Conservation (phyloP, 64 coral and sea anemone genomes). For the Dendronephthya gigantea region DNA sequence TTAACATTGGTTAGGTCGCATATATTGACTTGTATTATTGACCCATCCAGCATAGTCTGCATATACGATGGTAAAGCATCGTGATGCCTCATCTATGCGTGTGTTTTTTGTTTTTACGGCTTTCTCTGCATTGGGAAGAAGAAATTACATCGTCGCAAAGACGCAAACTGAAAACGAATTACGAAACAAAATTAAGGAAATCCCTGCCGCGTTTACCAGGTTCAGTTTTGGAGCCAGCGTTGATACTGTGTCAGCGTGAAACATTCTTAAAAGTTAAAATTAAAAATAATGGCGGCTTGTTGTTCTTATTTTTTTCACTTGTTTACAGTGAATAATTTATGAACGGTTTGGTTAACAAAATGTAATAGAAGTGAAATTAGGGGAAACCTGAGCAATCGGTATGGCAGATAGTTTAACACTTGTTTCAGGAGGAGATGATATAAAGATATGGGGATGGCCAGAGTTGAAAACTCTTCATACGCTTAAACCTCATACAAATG, state of each 20-base stretch:
- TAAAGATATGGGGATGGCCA: slow-evolving; percentile 95
- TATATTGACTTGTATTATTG: no score
- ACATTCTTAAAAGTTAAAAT: not conserved
- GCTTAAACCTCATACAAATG: slow-evolving; percentile 57
- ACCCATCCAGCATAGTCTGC: no score
- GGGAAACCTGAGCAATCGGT: slow-evolving; percentile 4
- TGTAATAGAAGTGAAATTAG: not conserved
- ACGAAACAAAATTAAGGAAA: no score
- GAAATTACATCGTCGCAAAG: no score
- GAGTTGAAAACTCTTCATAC: slow-evolving; percentile 46
- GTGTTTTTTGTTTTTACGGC: no score
- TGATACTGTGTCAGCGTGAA: no score
- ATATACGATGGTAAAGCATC: no score
- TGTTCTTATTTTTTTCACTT: not conserved
- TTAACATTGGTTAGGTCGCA: no score
- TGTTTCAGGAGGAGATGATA: slow-evolving; percentile 69
- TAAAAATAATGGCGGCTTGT: not conserved
- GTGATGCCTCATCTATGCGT: no score
- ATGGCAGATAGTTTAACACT: slow-evolving; percentile 63
- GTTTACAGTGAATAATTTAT: slow-evolving; percentile 14
- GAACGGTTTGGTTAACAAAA: not conserved
- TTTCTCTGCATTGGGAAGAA: no score
- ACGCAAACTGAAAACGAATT: no score
- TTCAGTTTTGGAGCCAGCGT: no score
- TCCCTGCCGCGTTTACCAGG: not conserved